Percentiles rank a stretch among this genome's conserved stretches.
Evolutionary conservation across 1,140 invertebrate species (phyloP).

Genomic region (Hycleus cichorii): DNA sequence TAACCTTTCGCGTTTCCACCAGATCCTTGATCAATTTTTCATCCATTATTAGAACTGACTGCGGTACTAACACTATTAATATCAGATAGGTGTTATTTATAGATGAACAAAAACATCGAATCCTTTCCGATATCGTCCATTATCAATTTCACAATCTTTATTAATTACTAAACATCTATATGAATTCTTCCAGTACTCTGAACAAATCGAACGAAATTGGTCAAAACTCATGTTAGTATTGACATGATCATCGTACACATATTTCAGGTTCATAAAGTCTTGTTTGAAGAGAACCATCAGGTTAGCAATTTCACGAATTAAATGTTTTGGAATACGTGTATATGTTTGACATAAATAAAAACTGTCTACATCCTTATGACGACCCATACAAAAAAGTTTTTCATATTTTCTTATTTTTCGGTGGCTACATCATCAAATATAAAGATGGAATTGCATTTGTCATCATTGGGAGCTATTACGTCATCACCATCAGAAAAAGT

Average conservation of each 20-base stretch:
- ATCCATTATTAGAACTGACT: not conserved
- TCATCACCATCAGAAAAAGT: conserved; percentile 34
- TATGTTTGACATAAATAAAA: conserved; percentile 28
- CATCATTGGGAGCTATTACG: conserved; percentile 25
- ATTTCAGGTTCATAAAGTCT: conserved; percentile 39
- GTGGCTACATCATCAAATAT: conserved; percentile 16
- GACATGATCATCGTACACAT: conserved; percentile 21
- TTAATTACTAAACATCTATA: conserved; percentile 24
- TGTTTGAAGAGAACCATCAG: conserved; percentile 29
- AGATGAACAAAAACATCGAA: not conserved
- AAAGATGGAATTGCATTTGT: not conserved
- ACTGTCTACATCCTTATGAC: conserved; percentile 37
- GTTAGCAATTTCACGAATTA: conserved; percentile 40
- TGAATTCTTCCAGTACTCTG: conserved; percentile 21
- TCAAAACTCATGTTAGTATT: conserved; percentile 30
- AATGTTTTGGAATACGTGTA: conserved; percentile 38
- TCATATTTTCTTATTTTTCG: conserved; percentile 35
- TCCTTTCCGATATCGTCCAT: not conserved
- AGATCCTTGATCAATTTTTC: not conserved
- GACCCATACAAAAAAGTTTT: conserved; percentile 36
- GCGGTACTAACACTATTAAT: not conserved
- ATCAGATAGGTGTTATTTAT: no score
- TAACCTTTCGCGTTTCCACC: not conserved
- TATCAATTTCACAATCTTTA: not conserved
- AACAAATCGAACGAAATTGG: conserved; percentile 28